Evolutionary conservation across 2,797 vertebrate species (phyloP), one percentile per base, ranked within the genome.

Genomic region (Acipenser ruthenus): DNA sequence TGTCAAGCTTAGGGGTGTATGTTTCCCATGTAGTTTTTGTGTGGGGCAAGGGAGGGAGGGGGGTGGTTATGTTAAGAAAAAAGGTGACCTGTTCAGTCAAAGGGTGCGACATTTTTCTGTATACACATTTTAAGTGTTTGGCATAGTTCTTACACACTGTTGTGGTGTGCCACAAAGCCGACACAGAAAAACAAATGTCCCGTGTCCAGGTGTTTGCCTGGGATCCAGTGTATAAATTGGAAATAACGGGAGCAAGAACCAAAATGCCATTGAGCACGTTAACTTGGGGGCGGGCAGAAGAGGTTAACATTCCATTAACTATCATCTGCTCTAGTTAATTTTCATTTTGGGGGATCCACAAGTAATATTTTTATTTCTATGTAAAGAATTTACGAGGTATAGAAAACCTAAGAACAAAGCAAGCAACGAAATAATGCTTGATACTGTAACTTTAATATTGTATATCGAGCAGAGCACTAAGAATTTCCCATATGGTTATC

Each of bases 301-400:
- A 79, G 84, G 89, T 93, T 37, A 88, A 92, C 93, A 94, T 96
- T 95, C 93, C 91, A 91, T 91, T 90, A 83, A 88, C 89, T 90
- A 86, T 95, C 89, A 87, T 76, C 88, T 91, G 88, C 86, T 91
- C 69, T 80, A 76, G 84, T 89, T 91, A 37, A 37, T 37, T 4
- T 37, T 37, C 81, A 82, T 86, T 88, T 85, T 79, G 85, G 88
- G 86, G 88, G 86, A 88, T 80, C 84, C 88, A 78, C 81, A 87
- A 37, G 37, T 85, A 62, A 63, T 62, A 78, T 82, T 83, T 93
- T 89, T 92, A 87, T 92, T 90, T 93, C 86, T 90, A 87, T 90
- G 86, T 93, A 88, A 91, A 67, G 73, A 72, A 70, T 72, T 82
- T 83, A 78, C 68, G 72, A 81, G 87, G 87, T 93, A 89, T 90